Evolutionary conservation across 2,888 invertebrate genomes (phyloP).

Genomic region (Synergus umbraculus): DNA sequence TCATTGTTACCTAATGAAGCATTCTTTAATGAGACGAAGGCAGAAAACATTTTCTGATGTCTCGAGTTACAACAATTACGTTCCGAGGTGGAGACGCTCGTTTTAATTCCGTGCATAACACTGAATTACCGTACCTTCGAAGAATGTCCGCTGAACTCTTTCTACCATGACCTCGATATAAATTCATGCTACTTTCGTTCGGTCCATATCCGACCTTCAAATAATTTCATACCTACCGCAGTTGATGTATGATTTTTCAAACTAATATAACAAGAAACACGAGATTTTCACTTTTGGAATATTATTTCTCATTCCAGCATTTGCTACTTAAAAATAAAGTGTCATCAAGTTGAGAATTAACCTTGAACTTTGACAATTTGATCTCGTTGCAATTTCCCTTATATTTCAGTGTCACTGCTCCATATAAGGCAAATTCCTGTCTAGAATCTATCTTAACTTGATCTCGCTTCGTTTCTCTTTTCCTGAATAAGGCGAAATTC

Average conservation of each 20-base stretch:
- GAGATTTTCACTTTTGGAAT: too few species aligned
- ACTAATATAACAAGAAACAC: too few species aligned
- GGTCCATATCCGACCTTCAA: slow-evolving; percentile 25
- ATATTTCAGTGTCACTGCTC: slow-evolving; percentile 18
- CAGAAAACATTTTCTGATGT: slow-evolving; percentile 15
- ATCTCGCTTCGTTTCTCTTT: slow-evolving; percentile 29
- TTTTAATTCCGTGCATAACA: slow-evolving; percentile 29
- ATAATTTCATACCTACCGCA: slow-evolving; percentile 33
- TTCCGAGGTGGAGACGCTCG: slow-evolving; percentile 10
- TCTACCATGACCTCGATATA: slow-evolving; percentile 33
- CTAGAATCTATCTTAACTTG: slow-evolving; percentile 27
- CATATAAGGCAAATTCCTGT: slow-evolving; percentile 12
- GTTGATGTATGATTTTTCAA: not conserved
- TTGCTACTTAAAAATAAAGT: not conserved
- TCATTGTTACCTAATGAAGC: slow-evolving; percentile 14
- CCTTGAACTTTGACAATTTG: slow-evolving; percentile 30
- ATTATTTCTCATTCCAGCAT: not conserved
- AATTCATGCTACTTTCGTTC: slow-evolving; percentile 36
- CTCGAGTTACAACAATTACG: slow-evolving; percentile 20
- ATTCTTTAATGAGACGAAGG: slow-evolving; percentile 22
- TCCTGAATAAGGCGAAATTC: slow-evolving; percentile 17
- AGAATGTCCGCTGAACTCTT: slow-evolving; percentile 29
- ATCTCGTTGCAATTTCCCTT: slow-evolving; percentile 29
- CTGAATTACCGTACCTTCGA: slow-evolving; percentile 21
- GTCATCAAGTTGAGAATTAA: not conserved